Conservation (phyloP, 2,888 invertebrate species). For the Thyatira batis region DNA sequence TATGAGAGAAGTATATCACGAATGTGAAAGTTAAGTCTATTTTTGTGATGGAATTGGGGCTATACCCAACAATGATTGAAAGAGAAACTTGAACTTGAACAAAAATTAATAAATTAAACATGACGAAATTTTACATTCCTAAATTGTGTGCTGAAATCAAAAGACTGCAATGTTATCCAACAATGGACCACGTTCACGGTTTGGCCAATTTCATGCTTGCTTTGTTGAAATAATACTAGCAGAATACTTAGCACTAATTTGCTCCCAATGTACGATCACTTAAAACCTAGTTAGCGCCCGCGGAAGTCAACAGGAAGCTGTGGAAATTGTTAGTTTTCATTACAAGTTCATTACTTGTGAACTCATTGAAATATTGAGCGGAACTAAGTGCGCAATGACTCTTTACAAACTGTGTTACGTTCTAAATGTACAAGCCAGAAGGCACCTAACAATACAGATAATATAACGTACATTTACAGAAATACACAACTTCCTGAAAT, state of each 20-base stretch:
- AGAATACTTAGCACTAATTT: neutral
- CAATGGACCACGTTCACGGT: neutral
- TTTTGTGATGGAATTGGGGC: too few species aligned
- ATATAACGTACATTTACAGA: neutral
- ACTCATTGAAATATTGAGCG: neutral
- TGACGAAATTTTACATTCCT: neutral
- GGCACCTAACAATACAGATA: neutral
- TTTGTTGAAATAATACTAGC: neutral
- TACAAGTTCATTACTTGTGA: neutral
- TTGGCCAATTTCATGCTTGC: neutral
- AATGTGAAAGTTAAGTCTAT: too few species aligned
- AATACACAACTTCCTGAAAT: neutral
- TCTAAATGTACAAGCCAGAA: neutral
- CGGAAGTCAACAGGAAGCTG: slow-evolving; percentile 1
- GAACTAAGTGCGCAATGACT: neutral
- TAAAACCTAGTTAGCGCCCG: neutral
- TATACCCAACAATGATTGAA: neutral
- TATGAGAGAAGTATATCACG: too few species aligned
- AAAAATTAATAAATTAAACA: neutral
- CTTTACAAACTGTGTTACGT: neutral
- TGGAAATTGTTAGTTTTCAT: neutral
- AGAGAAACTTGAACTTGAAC: neutral
- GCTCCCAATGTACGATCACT: neutral
- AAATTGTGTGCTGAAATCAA: too few species aligned
- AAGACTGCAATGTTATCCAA: neutral